Base-by-base conservation (phyloP, 2,888 invertebrate species). In the Stenotaenia linearis region DNA sequence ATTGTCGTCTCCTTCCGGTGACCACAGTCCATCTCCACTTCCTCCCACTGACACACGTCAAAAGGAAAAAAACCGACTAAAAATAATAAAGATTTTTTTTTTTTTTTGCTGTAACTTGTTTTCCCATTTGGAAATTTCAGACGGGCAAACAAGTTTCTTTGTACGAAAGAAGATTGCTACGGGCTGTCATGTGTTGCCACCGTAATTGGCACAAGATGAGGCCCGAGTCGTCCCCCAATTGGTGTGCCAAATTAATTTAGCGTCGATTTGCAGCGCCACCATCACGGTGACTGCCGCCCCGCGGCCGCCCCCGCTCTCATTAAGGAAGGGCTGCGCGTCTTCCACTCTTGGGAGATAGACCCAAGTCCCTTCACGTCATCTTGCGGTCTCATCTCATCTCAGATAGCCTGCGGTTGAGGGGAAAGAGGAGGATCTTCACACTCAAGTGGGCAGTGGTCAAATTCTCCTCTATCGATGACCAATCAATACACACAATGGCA, bases 231-330 rank as follows among this genome's bases (percentile, higher is more conserved):
- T 21, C 37, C 75, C 32, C 35, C 75, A 75, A 75, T 75, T 75
- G 75, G 75, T 75, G 75, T 32, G 75, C 37, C 35, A 75, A 75
- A 75, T 75, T 75, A 75, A 75, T 75, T 75, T 75, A 75, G 75
- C 75, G 75, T 75, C 32, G 75, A 75, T 75, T 75, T 75, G 75
- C 75, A 75, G 75, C 37, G 37, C 35, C 75, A 37, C 75, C 69
- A 69, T 69, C 69, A 69, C 28, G 69, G 69, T 28, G 28, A 23
- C 69, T 23, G 69, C 69, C 69, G 69, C 69, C 69, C 69, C 69
- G 69, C 69, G 69, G 69, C 69, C 69, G 69, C 69, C 69, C 69
- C 69, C 69, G 69, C 69, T 28, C 69, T 69, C 69, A 69, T 69
- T 69, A 69, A 69, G 69, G 69, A 69, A 69, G 69, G 69, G 69